These are phyloP conservation scores for Yasuhikotakia modesta DNA, from an alignment of 2,797 vertebrate species.

Conservation along the genomic window DNA sequence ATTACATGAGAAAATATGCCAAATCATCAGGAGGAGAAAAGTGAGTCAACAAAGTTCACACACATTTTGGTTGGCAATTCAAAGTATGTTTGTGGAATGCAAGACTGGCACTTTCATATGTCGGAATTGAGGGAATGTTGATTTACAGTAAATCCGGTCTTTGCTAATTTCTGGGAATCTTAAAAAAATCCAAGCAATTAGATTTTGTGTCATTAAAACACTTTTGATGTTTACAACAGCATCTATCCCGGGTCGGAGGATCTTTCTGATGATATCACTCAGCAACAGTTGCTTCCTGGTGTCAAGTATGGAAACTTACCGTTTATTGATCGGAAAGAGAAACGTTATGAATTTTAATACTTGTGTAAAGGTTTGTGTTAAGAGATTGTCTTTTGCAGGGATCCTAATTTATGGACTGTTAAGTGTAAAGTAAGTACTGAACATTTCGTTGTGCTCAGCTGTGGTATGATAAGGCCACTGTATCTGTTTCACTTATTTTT, in stretches of 20 bases:
- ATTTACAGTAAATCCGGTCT: background rate
- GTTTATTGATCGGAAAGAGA: background rate
- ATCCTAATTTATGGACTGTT: constrained; percentile 94
- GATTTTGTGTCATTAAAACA: background rate
- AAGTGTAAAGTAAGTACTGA: constrained; percentile 88
- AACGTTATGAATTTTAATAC: background rate
- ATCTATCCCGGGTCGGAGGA: constrained; percentile 89
- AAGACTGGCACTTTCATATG: background rate
- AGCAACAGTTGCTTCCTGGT: constrained; percentile 93
- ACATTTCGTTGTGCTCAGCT: background rate
- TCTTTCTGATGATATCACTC: constrained; percentile 95
- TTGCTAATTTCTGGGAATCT: background rate
- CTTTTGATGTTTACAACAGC: constrained; percentile 63
- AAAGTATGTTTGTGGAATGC: background rate
- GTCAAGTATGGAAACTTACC: constrained; percentile 85
- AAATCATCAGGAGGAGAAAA: constrained; percentile 89
- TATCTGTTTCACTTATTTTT: background rate
- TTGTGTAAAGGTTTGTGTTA: background rate
- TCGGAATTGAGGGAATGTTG: background rate
- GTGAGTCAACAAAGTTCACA: constrained; percentile 74
- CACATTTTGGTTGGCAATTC: too few relatives aligned
- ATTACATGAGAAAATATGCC: constrained; percentile 97
- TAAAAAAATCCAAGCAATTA: background rate
- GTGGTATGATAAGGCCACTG: background rate
- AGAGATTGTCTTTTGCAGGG: constrained; percentile 69